Evolutionary conservation across 2,797 vertebrate species (phyloP).

Genomic region (Glossophaga mutica): DNA sequence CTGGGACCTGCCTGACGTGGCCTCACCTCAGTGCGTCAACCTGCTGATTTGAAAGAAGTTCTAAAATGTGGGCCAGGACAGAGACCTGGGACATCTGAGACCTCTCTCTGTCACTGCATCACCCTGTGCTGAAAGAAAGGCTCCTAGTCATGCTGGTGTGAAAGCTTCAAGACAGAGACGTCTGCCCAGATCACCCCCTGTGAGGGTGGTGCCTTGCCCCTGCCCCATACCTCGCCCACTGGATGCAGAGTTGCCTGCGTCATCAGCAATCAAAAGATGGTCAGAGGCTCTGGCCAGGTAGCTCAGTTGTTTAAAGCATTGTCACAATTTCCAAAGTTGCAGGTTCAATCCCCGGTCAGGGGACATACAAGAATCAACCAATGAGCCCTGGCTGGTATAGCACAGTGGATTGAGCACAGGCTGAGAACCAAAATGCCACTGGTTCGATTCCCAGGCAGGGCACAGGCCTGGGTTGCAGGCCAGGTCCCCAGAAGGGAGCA

Average conservation of each 20-base stretch:
- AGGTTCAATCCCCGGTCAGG: background rate
- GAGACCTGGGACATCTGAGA: background rate
- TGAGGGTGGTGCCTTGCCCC: background rate
- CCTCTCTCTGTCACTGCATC: background rate
- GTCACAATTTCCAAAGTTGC: background rate
- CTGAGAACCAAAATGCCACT: no score
- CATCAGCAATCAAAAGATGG: background rate
- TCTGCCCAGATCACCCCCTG: background rate
- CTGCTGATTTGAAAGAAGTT: constrained; percentile 45
- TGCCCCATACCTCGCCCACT: background rate
- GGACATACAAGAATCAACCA: background rate
- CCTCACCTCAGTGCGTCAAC: background rate
- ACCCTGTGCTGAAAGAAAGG: background rate
- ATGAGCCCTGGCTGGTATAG: no score
- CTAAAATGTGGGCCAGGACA: background rate
- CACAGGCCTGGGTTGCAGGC: no score
- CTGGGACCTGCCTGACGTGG: constrained; percentile 24
- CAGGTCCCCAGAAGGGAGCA: no score
- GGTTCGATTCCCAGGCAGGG: no score
- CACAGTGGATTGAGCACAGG: no score
- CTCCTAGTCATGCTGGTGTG: no score
- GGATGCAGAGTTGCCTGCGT: background rate
- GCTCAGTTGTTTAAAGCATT: background rate
- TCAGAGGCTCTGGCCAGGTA: background rate
- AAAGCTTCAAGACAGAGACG: background rate